Evolutionary conservation across 2,113 vertebrate species (phyloP).

Genomic region (Macroglossus sobrinus): DNA sequence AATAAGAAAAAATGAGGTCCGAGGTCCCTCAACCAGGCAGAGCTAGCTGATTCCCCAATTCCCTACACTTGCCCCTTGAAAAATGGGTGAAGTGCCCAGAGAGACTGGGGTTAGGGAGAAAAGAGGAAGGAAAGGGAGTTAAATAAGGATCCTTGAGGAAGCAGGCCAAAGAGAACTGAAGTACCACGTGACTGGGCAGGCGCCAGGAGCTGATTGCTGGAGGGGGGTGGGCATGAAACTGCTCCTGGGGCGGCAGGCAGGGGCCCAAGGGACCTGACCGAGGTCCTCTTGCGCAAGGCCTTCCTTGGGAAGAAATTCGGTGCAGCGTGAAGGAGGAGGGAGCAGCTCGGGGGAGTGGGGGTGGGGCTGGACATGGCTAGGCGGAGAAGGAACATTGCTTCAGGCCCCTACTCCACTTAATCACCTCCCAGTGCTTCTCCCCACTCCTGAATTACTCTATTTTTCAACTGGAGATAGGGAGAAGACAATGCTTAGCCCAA

Average conservation of each 20-base stretch:
- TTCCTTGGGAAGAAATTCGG: slow-evolving; percentile 18
- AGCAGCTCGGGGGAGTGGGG: not conserved
- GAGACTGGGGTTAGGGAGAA: not conserved
- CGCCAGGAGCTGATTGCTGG: not conserved
- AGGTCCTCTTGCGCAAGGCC: not conserved
- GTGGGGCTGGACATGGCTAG: not conserved
- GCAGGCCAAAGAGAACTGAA: not conserved
- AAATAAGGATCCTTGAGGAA: slow-evolving; percentile 1
- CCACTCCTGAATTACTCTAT: not conserved
- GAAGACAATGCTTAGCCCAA: not conserved
- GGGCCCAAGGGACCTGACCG: not conserved
- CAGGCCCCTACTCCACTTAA: not conserved
- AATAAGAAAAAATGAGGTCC: not conserved
- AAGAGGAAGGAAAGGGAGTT: not conserved
- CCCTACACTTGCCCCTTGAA: not conserved
- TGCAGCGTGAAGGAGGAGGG: not conserved
- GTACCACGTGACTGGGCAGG: slow-evolving; percentile 15
- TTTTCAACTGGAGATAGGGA: not conserved
- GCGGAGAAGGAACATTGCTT: not conserved
- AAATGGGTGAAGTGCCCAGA: not conserved
- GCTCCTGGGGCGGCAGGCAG: not conserved
- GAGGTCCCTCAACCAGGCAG: too few relatives aligned
- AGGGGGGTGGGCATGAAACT: not conserved
- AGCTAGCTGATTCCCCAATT: not conserved
- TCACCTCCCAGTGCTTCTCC: not conserved